Evolutionary conservation across 2,797 vertebrate species (phyloP), one percentile per base, ranked within the genome.

Genomic region (Macroramphosus scolopax): DNA sequence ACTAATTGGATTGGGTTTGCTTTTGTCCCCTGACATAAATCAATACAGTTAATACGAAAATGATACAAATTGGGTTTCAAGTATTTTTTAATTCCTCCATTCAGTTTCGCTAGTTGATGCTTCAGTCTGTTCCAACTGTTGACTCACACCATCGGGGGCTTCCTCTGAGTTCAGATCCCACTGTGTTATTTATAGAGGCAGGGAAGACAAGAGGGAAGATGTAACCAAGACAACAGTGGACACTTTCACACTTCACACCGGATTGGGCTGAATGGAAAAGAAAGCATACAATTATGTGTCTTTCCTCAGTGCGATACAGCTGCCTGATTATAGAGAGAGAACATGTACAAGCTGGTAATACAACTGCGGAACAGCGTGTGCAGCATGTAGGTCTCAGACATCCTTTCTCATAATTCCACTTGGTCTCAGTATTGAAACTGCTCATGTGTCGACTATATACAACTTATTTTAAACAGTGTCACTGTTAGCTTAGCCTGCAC

Each of bases 201-300:
- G 77, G 64, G 67, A 85, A 82, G 67, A 75, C 54, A 74, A 75
- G 75, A 67, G 63, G 65, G 71, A 78, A 86, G 76, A 80, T 66
- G 86, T 89, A 87, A 87, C 87, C 86, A 89, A 88, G 88, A 89
- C 88, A 85, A 87, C 88, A 56, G 81, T 61, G 75, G 73, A 88
- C 78, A 78, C 81, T 77, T 84, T 86, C 74, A 76, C 74, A 73
- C 63, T 79, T 78, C 46, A 49, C 78, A 60, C 63, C 56, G 62
- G 49, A 65, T 61, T 61, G 65, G 68, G 61, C 59, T 77, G 81
- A 80, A 77, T 77, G 63, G 71, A 72, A 78, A 72, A 68, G 68
- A 84, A 87, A 84, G 76, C 69, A 65, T 86, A 52, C 71, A 86
- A 84, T 84, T 85, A 79, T 72, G 72, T 61, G 46, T 77, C 69